Conservation (phyloP, 2,888 invertebrate species). For the Smittia aterrima region DNA sequence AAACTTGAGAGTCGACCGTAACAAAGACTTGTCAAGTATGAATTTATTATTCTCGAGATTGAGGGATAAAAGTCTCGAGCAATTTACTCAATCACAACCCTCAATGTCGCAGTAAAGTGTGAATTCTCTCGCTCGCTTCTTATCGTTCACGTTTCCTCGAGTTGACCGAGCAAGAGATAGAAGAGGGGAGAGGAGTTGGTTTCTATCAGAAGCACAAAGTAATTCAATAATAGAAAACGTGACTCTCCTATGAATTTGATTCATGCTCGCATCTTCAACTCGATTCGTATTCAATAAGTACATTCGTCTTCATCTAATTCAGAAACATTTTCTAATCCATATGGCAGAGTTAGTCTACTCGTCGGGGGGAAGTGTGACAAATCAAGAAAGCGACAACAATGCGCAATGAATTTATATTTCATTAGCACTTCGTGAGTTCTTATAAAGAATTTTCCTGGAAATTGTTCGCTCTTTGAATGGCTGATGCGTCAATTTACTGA, state of each 20-base stretch:
- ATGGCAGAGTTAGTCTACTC: not conserved
- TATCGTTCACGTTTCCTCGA: not conserved
- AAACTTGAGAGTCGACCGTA: too few species aligned
- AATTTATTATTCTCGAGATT: too few species aligned
- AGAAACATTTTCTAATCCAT: slow-evolving; percentile 13
- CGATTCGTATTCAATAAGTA: slow-evolving; percentile 29
- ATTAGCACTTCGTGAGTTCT: not conserved
- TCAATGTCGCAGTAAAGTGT: not conserved
- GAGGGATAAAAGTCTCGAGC: not conserved
- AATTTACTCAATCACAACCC: too few species aligned
- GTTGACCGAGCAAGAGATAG: slow-evolving; percentile 21
- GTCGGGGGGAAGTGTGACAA: not conserved
- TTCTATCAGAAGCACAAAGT: slow-evolving; percentile 19
- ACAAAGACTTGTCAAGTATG: too few species aligned
- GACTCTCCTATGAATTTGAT: slow-evolving; percentile 29
- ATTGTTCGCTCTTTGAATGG: not conserved
- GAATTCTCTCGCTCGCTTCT: not conserved
- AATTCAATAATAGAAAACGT: slow-evolving; percentile 42
- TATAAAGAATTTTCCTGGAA: not conserved
- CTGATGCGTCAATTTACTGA: too few species aligned
- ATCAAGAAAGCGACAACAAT: not conserved
- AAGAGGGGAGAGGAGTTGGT: not conserved
- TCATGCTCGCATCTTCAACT: slow-evolving; percentile 5
- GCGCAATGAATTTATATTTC: slow-evolving; percentile 16
- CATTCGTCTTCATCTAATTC: slow-evolving; percentile 38